phyloP scores from a whole-genome alignment of 1,140 invertebrate genomes.

The Trichoplusia ni region DNA sequence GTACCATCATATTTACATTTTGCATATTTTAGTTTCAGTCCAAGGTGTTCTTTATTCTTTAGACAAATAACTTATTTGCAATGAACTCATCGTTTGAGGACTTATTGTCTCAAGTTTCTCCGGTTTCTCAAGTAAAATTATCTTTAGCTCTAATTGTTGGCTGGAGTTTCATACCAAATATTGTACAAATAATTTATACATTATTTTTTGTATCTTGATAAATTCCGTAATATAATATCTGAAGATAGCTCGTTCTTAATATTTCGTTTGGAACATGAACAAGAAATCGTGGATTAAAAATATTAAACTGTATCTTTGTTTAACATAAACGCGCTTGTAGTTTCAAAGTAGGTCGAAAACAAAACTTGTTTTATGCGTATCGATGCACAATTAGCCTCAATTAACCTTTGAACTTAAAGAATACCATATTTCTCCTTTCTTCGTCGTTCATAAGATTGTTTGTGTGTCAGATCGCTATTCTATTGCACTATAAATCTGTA shows the following conservation, averaged over 20 bases:
- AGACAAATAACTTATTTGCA: constrained; percentile 10
- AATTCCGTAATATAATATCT: too few relatives aligned
- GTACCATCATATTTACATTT: constrained; percentile 7
- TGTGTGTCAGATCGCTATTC: background rate
- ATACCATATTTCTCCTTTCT: constrained; percentile 5
- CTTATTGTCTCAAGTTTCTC: background rate
- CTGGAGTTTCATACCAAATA: too few relatives aligned
- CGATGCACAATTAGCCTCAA: constrained; percentile 26
- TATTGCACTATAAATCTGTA: constrained; percentile 17
- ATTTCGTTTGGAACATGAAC: too few relatives aligned
- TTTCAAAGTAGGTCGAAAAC: constrained; percentile 11
- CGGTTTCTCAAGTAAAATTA: background rate
- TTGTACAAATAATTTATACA: too few relatives aligned
- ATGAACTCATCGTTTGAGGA: constrained; percentile 8
- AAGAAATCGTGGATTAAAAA: too few relatives aligned
- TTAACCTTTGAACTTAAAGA: constrained; percentile 25
- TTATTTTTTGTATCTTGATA: too few relatives aligned
- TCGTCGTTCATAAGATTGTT: background rate
- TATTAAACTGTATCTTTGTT: too few relatives aligned
- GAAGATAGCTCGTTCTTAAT: too few relatives aligned
- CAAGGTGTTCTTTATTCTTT: constrained; percentile 4
- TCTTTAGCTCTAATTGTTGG: too few relatives aligned
- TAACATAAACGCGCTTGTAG: too few relatives aligned
- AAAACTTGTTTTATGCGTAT: constrained; percentile 16
- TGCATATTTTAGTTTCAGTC: constrained; percentile 1